A percentile compares a stretch with the other conserved stretches of the same genome.
These are phyloP conservation scores for Phallusia fumigata DNA, from an alignment of 23 tunicate genomes.

Conservation along the genomic window DNA sequence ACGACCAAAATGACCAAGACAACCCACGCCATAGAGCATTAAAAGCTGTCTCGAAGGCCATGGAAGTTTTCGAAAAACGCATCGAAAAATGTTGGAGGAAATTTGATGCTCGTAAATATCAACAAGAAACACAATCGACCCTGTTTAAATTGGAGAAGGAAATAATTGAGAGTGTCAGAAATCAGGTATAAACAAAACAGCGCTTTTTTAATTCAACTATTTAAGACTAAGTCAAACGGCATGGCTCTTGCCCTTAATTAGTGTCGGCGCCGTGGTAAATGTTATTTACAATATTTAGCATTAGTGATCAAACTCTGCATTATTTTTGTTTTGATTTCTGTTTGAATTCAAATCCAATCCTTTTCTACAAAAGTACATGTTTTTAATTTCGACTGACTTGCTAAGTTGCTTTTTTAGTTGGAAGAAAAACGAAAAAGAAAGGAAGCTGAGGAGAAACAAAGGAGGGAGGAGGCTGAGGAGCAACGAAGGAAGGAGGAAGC, in stretches of 20 bases:
- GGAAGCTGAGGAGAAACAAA: too few species aligned
- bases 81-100: not conserved
- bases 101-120: not conserved
- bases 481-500: too few species aligned
- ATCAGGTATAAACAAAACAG: slow-evolving; percentile 2
- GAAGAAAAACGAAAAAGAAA: too few species aligned
- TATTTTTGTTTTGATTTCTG: too few species aligned
- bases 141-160: not conserved
- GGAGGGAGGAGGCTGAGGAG: too few species aligned
- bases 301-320: too few species aligned
- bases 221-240: too few species aligned
- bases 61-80: not conserved
- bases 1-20: not conserved
- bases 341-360: too few species aligned
- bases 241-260: too few species aligned
- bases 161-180: not conserved
- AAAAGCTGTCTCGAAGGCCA: not conserved
- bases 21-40: not conserved
- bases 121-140: not conserved
- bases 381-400: not conserved
- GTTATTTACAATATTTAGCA: too few species aligned
- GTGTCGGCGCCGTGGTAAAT: too few species aligned
- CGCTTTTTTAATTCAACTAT: too few species aligned
- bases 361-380: not conserved
- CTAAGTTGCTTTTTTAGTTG: not conserved